phyloP scores from a whole-genome alignment of 2,888 invertebrate species.

The Lochmaea crataegi region DNA sequence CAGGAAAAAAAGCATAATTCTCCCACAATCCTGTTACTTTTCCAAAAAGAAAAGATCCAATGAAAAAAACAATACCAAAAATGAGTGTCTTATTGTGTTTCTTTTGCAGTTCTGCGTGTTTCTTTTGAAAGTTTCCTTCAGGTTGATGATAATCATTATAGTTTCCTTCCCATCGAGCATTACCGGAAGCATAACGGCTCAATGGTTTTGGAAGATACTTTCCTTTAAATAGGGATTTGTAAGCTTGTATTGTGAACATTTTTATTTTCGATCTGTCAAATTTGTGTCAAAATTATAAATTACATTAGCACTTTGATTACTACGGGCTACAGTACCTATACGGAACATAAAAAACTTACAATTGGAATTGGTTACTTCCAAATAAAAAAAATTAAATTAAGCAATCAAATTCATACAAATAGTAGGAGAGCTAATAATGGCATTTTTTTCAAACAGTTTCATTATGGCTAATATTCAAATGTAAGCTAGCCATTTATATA shows the following conservation, averaged over 20 bases:
- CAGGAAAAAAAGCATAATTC: constrained; percentile 6
- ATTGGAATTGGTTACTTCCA: too few species aligned
- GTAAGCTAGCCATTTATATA: too few species aligned
- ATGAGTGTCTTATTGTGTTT: constrained; percentile 3
- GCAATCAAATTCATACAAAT: too few species aligned
- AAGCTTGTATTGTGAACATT: not conserved
- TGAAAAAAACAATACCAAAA: constrained; percentile 6
- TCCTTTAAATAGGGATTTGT: constrained; percentile 1
- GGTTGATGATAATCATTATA: constrained; percentile 16
- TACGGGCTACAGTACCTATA: too few species aligned
- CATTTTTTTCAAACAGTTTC: too few species aligned
- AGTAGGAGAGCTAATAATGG: too few species aligned
- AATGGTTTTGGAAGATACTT: not conserved
- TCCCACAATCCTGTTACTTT: constrained; percentile 11
- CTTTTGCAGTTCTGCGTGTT: constrained; percentile 10
- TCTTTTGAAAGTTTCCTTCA: not conserved
- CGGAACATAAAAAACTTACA: too few species aligned
- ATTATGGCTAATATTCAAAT: too few species aligned
- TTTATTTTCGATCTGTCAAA: not conserved
- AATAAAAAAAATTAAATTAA: too few species aligned
- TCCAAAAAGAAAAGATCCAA: constrained; percentile 9
- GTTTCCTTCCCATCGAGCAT: constrained; percentile 11
- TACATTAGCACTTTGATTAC: not conserved
- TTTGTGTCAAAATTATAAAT: not conserved
- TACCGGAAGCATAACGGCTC: not conserved